These are phyloP conservation scores for Ammodytes dubius DNA, from an alignment of 2,113 vertebrate species.

Conservation along the genomic window DNA sequence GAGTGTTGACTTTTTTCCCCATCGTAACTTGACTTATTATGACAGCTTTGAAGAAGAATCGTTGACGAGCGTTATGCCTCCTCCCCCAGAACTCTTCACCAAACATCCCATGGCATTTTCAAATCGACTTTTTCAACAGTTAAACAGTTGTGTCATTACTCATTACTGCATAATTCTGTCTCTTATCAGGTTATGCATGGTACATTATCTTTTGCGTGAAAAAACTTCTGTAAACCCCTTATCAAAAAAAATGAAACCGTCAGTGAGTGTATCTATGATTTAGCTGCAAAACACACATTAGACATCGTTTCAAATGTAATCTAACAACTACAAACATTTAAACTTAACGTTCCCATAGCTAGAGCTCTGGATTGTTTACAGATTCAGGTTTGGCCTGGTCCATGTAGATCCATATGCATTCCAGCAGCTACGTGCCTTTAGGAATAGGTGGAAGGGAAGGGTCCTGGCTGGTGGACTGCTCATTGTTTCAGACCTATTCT, in stretches of 20 bases:
- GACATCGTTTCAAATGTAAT: not conserved
- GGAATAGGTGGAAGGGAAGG: constrained; percentile 79
- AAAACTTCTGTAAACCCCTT: not conserved
- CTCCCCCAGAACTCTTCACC: not conserved
- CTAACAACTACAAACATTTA: not conserved
- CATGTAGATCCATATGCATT: constrained; percentile 42
- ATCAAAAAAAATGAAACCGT: not conserved
- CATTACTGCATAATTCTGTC: not conserved
- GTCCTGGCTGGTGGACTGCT: constrained; percentile 56
- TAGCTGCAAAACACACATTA: not conserved
- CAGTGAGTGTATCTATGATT: not conserved
- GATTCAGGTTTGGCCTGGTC: constrained; percentile 2
- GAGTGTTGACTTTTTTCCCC: constrained; percentile 25
- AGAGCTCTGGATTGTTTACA: constrained; percentile 14
- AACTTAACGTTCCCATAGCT: not conserved
- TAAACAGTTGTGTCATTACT: not conserved
- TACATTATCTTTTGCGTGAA: not conserved
- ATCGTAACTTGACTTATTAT: constrained; percentile 54
- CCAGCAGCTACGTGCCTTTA: constrained; percentile 55
- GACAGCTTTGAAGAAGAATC: constrained; percentile 28
- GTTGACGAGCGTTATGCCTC: constrained; percentile 13
- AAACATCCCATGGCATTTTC: constrained; percentile 7
- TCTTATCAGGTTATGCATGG: not conserved
- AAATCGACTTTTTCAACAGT: not conserved
- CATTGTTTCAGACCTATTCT: constrained; percentile 78